Evolutionary conservation across 92 coral and sea anemone genomes (phyloP), one percentile per base, ranked within the genome.

Genomic region (Palythoa heliodiscus): DNA sequence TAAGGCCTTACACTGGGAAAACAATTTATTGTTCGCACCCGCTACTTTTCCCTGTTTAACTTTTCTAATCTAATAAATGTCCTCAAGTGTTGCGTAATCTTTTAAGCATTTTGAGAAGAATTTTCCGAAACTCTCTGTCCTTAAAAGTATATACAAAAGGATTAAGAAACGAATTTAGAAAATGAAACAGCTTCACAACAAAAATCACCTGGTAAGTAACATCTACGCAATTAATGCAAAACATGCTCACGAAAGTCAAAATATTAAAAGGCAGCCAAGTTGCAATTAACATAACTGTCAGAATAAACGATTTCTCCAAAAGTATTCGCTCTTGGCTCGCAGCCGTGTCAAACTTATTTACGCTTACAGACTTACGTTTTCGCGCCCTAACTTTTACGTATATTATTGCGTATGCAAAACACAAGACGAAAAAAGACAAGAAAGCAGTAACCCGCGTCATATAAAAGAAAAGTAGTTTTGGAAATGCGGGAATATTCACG

Each of bases 261-360:
- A 80, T 54, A 50, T 64, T 80, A 16, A 80, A 80, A 14, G 84
- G 84, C 23, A 80, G 84, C 84, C 84, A 80, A 4, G 75, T 80
- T 11, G 37, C 84, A 24, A 80, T 43, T 11, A 80, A 48, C 29
- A 80, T 24, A 55, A 80, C 84, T 22, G 84, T 66, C 23, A 80
- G 72, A 67, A 80, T 67, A 14, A 80, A 80, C 13, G 84, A 67
- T 64, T 80, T 80, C 74, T 66, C 74, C 84, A 80, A 66, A 22
- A 80, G 84, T 25, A 80, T 5, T 5, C 74, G 55, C 40, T 80
- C 84, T 48, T 66, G 75, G 3, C 37, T 20, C 4, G 61, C 60
- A 5, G 10, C 10, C 38, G 24, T 38, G 12, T 29, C 73, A 53
- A 25, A 74, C 20, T 64, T 74, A 67, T 29, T 80, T 38, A 40